A percentile compares a stretch with the other conserved stretches of the same genome.
These are phyloP conservation scores for Sigmodon hispidus DNA, from an alignment of 2,113 vertebrate species.

Conservation along the genomic window DNA sequence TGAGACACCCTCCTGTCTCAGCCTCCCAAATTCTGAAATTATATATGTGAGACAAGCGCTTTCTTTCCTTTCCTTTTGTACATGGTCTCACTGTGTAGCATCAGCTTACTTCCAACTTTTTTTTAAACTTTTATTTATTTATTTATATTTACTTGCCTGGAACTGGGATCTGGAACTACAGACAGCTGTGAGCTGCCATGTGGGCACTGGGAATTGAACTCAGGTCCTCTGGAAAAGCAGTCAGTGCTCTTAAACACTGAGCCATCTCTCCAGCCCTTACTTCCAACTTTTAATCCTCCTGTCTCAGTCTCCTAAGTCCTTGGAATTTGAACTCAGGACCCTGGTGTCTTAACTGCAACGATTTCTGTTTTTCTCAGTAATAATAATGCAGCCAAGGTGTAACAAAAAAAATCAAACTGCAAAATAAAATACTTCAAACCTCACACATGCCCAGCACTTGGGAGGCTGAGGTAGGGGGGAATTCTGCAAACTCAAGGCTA, in stretches of 20 bases:
- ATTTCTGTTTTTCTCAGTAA: too few relatives aligned
- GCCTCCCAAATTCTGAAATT: not conserved
- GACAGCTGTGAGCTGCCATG: too few relatives aligned
- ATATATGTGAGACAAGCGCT: not conserved
- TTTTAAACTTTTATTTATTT: too few relatives aligned
- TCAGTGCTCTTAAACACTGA: too few relatives aligned
- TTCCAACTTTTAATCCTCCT: not conserved
- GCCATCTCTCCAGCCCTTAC: too few relatives aligned
- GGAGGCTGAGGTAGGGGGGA: not conserved
- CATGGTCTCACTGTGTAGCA: not conserved
- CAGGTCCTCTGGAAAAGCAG: too few relatives aligned
- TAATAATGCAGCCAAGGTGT: not conserved
- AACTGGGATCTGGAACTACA: too few relatives aligned
- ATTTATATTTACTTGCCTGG: too few relatives aligned
- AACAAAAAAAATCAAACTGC: not conserved
- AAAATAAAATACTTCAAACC: not conserved
- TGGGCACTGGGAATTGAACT: too few relatives aligned
- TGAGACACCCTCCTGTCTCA: not conserved
- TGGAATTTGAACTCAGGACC: not conserved
- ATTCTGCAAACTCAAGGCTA: not conserved
- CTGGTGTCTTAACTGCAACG: not conserved
- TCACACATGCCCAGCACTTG: not conserved
- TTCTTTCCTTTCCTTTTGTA: not conserved
- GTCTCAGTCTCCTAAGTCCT: not conserved
- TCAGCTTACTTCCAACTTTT: not conserved